phyloP scores from a whole-genome alignment of 2,888 invertebrate genomes.

The Leptura quadrifasciata region DNA sequence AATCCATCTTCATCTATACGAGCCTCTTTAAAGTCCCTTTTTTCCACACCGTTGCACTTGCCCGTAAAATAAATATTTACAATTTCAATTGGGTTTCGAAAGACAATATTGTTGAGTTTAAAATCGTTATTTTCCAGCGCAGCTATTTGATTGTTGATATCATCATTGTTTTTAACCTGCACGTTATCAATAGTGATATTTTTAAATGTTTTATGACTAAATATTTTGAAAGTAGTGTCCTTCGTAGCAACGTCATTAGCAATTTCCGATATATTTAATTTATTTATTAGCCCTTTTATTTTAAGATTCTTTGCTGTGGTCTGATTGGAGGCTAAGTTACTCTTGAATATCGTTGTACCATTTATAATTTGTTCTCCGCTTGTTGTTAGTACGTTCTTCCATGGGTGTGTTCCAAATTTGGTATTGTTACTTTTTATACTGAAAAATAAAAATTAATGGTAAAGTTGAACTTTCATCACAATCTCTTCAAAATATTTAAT shows the following conservation, averaged over 20 bases:
- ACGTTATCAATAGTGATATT: conserved; percentile 63
- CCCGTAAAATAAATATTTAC: conserved; percentile 71
- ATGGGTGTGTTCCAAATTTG: conserved; percentile 57
- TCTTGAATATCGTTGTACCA: conserved; percentile 58
- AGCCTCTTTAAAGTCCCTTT: conserved; percentile 70
- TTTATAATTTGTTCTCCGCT: conserved; percentile 55
- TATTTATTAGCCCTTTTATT: conserved; percentile 63
- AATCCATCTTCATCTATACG: conserved; percentile 70
- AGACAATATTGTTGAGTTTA: conserved; percentile 50
- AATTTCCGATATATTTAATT: conserved; percentile 63
- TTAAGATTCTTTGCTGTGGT: conserved; percentile 52
- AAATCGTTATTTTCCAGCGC: conserved; percentile 50
- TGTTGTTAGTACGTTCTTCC: conserved; percentile 59
- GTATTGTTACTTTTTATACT: conserved; percentile 58
- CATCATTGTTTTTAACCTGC: conserved; percentile 53
- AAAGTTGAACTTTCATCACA: background rate
- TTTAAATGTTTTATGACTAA: conserved; percentile 65
- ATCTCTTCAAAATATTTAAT: no score
- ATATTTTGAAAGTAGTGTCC: conserved; percentile 50
- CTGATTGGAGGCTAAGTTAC: conserved; percentile 52
- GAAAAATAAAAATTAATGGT: conserved; percentile 32
- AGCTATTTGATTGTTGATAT: conserved; percentile 40
- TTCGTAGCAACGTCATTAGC: conserved; percentile 66
- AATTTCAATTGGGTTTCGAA: conserved; percentile 58
- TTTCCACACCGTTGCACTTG: conserved; percentile 72